Base-by-base conservation (phyloP, 2,888 invertebrate genomes). In the Mellilla xanthometata region DNA sequence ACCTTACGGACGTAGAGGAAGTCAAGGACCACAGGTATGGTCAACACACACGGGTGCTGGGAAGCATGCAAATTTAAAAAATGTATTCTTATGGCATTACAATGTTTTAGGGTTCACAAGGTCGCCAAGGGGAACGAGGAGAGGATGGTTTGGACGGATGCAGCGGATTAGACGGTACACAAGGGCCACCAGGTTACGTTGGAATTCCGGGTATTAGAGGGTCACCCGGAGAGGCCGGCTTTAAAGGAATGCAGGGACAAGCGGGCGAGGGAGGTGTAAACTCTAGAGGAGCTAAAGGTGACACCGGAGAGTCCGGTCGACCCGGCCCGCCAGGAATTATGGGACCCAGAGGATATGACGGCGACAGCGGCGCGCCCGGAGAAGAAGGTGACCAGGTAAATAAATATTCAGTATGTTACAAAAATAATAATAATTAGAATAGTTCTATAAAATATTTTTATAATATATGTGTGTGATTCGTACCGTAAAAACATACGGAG, bases 111-210 rank as follows among this genome's bases (percentile, higher is more conserved):
- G 97, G 97, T 31, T 84, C 89, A 43, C 87, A 91, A 52, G 97
- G 97, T 43, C 82, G 91, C 23, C 82, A 92, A 54, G 98, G 97
- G 27, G 85, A 24, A 93, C 0, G 68, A 89, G 55, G 97, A 96
- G 24, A 24, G 86, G 93, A 2, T 11, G 98, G 97, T 35, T 81
- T 96, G 41, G 97, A 97, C 65, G 98, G 97, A 0, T 97, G 97
- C 69, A 96, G 97, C 73, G 98, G 98, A 48, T 94, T 95, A n/a
- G 95, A 96, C 58, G 97, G 97, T 10, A 61, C 82, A 9, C 74
- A 86, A 13, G 96, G 96, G 22, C 72, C 84, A 2, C 91, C 91
- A 33, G 96, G 96, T 13, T 65, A 66, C 6, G 81, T 89, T 4
- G 97, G 97, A 22, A 55, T 67, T 8, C 93, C 93, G 5, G 96